Evolutionary conservation across 2,113 vertebrate genomes (phyloP), one percentile per base, ranked within the genome.

Genomic region (Pampusana beccarii): DNA sequence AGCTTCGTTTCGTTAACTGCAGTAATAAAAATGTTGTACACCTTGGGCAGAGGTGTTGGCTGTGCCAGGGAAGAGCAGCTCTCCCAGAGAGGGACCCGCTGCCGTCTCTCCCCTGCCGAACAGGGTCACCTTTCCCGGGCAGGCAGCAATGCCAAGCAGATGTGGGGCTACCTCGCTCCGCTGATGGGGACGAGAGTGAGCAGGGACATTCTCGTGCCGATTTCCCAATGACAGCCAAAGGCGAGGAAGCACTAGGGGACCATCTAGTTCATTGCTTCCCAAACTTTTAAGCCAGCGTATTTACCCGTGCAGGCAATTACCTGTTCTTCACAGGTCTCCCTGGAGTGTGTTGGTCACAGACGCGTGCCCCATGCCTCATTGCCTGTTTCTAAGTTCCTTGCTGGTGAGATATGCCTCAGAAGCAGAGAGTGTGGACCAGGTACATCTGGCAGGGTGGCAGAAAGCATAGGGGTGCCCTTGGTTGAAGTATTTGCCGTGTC

Each of bases 101-200:
- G 86, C 81, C 53, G 38, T n/a, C 77, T 40, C 25, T 88, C 61
- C 61, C 31, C 66, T 77, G 74, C 50, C 36, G 33, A 18, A 2
- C 61, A 92, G 91, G 89, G 95, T 97, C 95, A 96, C 94, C 91
- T 97, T 96, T 84, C 53, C 82, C 44, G 19, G 0, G 1, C 84
- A 80, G 90, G 61, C 64, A 31, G 77, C 23, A 31, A 11, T 0
- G 51, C 4, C 5, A 86, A 53, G 87, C 77, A 95, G 90, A n/a
- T 42, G 84, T 1, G 0, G 50, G 40, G 84, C 84, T 73, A 7
- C 81, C 56, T 38, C 5, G 54, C 87, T 95, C 70, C 13, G 0
- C 60, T 85, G 84, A 29, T 42, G 8, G 21, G 86, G 80, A 69
- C 31, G 48, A 48, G 38, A 18, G 53, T 0, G 8, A 78, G 51